Evolutionary conservation across 2,113 vertebrate species (phyloP).

Genomic region (Labeo rohita): DNA sequence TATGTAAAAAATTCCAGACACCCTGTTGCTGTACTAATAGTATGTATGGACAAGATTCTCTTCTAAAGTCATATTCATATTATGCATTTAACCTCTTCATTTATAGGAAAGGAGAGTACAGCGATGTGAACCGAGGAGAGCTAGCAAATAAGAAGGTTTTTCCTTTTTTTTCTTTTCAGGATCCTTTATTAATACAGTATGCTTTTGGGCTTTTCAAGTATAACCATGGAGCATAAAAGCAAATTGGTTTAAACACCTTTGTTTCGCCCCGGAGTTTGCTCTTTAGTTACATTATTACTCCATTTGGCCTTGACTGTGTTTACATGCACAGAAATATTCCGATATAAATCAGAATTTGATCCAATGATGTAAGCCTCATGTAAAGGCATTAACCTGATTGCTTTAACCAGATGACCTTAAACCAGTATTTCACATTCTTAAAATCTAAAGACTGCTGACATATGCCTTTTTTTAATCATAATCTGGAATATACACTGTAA

Average conservation of each 20-base stretch:
- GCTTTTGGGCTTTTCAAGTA: slow-evolving; percentile 9
- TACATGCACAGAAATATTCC: background rate
- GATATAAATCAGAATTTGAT: background rate
- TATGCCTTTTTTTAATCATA: background rate
- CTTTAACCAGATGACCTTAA: slow-evolving; percentile 5
- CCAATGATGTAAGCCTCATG: background rate
- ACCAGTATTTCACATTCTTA: background rate
- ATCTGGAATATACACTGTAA: background rate
- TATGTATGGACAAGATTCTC: background rate
- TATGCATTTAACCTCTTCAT: background rate
- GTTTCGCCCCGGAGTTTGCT: background rate
- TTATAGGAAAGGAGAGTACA: background rate
- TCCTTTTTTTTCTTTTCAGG: too few species aligned
- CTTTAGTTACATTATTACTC: background rate
- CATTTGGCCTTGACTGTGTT: background rate
- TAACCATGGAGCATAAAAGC: background rate
- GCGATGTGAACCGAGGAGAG: background rate
- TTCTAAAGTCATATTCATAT: slow-evolving; percentile 24
- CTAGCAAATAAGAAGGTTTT: background rate
- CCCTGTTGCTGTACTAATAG: slow-evolving; percentile 9
- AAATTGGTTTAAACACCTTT: background rate
- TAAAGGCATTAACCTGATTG: slow-evolving; percentile 3
- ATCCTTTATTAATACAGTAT: background rate
- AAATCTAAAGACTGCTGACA: background rate
- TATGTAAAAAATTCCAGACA: slow-evolving; percentile 33